These are phyloP conservation scores for Oscheius sp. DNA, from an alignment of 2,888 invertebrate species.

Conservation along the genomic window DNA sequence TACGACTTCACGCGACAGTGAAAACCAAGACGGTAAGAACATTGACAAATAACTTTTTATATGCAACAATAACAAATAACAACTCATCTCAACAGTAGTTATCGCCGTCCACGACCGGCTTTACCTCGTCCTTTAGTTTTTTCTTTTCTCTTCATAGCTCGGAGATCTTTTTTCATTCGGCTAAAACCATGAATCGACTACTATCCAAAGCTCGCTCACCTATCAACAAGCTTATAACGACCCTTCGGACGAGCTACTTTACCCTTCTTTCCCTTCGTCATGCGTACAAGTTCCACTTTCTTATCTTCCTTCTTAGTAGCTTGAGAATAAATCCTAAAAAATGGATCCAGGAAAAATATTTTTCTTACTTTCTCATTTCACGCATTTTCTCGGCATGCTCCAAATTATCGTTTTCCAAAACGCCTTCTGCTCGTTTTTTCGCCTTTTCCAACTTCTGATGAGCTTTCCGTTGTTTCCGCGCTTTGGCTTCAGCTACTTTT, in stretches of 20 bases:
- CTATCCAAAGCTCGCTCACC: slow-evolving; percentile 33
- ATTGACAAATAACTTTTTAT: neutral
- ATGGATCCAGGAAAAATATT: neutral
- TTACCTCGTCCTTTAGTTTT: slow-evolving; percentile 59
- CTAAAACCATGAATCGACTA: slow-evolving; percentile 38
- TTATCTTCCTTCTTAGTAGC: slow-evolving; percentile 80
- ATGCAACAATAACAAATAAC: slow-evolving; percentile 1
- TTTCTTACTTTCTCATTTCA: slow-evolving; percentile 70
- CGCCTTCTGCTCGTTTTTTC: slow-evolving; percentile 92
- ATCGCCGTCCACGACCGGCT: slow-evolving; percentile 24
- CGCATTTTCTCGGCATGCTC: slow-evolving; percentile 86
- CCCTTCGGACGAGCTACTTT: slow-evolving; percentile 62
- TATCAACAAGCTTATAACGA: slow-evolving; percentile 65
- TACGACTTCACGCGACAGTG: neutral
- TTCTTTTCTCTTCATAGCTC: slow-evolving; percentile 51
- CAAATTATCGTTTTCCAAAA: slow-evolving; percentile 83
- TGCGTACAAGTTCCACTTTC: slow-evolving; percentile 91
- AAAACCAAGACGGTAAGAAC: neutral
- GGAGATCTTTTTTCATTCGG: slow-evolving; percentile 59
- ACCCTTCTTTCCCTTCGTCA: slow-evolving; percentile 81
- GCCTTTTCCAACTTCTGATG: slow-evolving; percentile 87
- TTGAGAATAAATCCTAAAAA: slow-evolving; percentile 84
- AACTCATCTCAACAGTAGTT: neutral
- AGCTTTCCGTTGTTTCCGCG: slow-evolving; percentile 87
- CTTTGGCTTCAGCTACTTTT: slow-evolving; percentile 96